These are phyloP conservation scores for Pseudococcus viburni DNA, from an alignment of 2,888 invertebrate genomes.

Conservation along the genomic window DNA sequence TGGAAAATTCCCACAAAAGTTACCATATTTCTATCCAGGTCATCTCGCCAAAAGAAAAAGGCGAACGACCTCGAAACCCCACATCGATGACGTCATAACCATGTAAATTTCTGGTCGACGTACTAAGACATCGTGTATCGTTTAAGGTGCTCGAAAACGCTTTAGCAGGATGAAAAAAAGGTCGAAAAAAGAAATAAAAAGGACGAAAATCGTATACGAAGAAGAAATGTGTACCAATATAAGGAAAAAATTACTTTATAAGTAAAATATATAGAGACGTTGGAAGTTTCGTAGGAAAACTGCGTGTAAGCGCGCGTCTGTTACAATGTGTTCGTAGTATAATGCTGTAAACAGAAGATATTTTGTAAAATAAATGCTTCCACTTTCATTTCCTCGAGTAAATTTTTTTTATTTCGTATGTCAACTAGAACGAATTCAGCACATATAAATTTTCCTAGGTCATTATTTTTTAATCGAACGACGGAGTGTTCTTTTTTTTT, in stretches of 20 bases:
- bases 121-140: background rate
- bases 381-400: background rate
- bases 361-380: conserved; percentile 21
- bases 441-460: background rate
- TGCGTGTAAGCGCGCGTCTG: background rate
- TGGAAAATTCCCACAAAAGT: background rate
- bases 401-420: conserved; percentile 29
- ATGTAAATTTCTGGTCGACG: conserved; percentile 27
- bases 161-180: background rate
- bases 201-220: background rate
- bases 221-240: conserved; percentile 17
- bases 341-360: conserved; percentile 44
- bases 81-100: conserved; percentile 15
- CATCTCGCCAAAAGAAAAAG: background rate
- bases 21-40: background rate
- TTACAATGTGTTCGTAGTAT: background rate
- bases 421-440: conserved; percentile 23
- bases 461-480: background rate
- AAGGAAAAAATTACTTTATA: conserved; percentile 41
- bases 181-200: background rate
- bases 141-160: conserved; percentile 10
- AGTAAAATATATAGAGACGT: conserved; percentile 39
- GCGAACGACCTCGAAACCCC: background rate
- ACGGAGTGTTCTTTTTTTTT: background rate
- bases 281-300: background rate